These are phyloP conservation scores for Platysteira castanea DNA, from an alignment of 2,113 vertebrate species.

Conservation along the genomic window DNA sequence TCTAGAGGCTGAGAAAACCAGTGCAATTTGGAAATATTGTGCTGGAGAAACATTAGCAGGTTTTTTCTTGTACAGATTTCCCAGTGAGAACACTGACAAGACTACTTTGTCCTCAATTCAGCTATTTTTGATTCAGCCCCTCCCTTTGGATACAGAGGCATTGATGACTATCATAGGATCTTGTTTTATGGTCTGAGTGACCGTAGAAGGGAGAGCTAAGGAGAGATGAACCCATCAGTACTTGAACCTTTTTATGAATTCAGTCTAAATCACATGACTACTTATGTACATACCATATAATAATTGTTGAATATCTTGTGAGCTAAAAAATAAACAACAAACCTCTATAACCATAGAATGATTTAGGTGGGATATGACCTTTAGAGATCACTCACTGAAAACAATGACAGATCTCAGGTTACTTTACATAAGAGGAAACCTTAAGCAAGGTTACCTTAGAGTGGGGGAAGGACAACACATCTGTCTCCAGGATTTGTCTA, in stretches of 20 bases:
- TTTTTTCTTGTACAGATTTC: neutral
- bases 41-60: neutral
- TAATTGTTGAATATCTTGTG: neutral
- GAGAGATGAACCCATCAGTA: neutral
- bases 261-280: neutral
- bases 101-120: neutral
- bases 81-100: neutral
- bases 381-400: neutral
- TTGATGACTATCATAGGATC: accelerated
- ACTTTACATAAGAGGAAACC: neutral
- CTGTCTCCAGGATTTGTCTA: neutral
- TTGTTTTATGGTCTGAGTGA: neutral
- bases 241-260: neutral
- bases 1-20: neutral
- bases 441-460: neutral
- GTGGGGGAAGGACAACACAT: neutral
- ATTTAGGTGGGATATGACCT: neutral
- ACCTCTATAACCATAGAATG: neutral
- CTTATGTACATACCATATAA: neutral
- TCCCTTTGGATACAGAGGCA: neutral
- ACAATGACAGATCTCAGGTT: neutral
- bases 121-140: neutral
- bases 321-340: neutral
- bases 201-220: neutral
- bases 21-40: neutral